phyloP scores from a whole-genome alignment of 2,888 invertebrate genomes.

The Baccha elongata region DNA sequence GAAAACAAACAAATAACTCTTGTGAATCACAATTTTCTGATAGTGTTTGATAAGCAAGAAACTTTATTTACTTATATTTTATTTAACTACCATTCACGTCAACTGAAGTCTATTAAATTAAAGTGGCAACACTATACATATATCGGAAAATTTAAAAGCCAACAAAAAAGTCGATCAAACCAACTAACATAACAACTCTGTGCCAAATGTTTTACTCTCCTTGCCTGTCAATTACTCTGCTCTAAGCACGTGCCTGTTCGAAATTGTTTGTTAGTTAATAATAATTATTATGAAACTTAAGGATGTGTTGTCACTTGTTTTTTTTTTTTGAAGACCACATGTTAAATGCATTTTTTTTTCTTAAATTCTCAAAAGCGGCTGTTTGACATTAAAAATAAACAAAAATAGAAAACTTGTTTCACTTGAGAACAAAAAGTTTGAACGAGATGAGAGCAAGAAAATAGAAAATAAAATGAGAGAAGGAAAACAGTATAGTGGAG shows the following conservation, averaged over 20 bases:
- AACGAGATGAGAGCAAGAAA: neutral
- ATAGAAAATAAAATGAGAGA: neutral
- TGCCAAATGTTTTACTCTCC: no score
- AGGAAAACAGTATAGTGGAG: slow-evolving; percentile 30
- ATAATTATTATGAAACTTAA: slow-evolving; percentile 42
- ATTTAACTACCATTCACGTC: no score
- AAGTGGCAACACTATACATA: no score
- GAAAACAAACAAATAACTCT: no score
- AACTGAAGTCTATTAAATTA: no score
- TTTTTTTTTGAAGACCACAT: slow-evolving; percentile 19
- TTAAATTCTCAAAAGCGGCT: slow-evolving; percentile 8
- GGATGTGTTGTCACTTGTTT: slow-evolving; percentile 47
- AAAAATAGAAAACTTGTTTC: slow-evolving; percentile 41
- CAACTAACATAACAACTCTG: no score
- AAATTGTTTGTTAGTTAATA: slow-evolving; percentile 24
- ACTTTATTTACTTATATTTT: no score
- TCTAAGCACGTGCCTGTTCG: slow-evolving; percentile 43
- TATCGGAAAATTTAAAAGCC: no score
- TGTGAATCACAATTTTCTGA: no score
- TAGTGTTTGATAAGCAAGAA: no score
- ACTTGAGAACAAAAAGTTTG: slow-evolving; percentile 22
- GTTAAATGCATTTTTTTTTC: neutral
- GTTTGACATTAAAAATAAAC: slow-evolving; percentile 2
- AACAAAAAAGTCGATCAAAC: no score
- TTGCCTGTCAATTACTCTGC: no score